Evolutionary conservation across 2,888 invertebrate genomes (phyloP), one percentile per base, ranked within the genome.

Genomic region (Pantelozetes paolii): DNA sequence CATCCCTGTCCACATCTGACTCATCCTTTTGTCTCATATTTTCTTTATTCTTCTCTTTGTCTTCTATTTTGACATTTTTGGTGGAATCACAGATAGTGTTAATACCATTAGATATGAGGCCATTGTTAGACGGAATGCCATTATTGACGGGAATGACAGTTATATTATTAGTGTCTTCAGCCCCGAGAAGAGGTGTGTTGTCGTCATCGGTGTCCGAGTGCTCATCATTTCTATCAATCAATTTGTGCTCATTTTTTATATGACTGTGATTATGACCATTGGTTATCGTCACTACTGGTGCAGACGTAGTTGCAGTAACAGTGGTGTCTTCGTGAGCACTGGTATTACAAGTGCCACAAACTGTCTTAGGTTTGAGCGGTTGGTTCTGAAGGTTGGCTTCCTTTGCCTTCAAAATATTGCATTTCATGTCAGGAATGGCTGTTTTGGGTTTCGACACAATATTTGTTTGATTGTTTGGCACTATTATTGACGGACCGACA

Each of bases 341-440:
- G 26, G 40, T 48, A 73, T 73, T 73, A 30, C 74, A 71, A 30
- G 59, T 71, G 30, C 42, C 59, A 50, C 71, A 71, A 18, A 45
- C 15, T 28, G 54, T 3, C 54, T 73, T 59, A 13, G 15, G 23
- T 28, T n/a, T 59, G 40, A 45, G 32, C 18, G 36, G 74, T 74
- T 74, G 57, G 11, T 71, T 8, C 42, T 70, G 70, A 45, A 73
- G 67, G 26, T 62, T 62, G 3, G 62, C 62, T 62, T 73, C 73
- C 71, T 78, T 76, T 28, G 78, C 78, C 75, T 77, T 77, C 18
- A 77, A 48, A 64, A 78, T 77, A 40, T 78, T 78, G 71, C 78
- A 78, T 42, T 70, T 73, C 40, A 67, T 73, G 32, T 67, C 71
- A 15, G 71, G 40, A 45, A 67, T 73, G 2, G 69, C 42, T 1